These are phyloP conservation scores for Periophthalmus modestus DNA, from an alignment of 2,113 vertebrate species.

Conservation along the genomic window DNA sequence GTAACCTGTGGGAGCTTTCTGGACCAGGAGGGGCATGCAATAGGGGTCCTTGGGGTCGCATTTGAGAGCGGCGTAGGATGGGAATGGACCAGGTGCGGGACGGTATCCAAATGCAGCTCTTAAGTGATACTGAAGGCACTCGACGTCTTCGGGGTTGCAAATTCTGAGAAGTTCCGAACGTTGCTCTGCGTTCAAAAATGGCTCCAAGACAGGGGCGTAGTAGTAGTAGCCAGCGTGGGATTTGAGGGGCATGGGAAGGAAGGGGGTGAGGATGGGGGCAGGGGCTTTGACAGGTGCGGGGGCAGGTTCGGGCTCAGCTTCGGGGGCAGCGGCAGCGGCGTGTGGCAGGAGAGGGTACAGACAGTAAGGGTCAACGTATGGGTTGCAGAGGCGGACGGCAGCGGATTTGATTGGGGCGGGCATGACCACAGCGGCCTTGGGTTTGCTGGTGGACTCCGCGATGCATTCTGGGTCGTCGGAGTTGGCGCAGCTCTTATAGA, in stretches of 20 bases:
- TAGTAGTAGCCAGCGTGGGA: slow-evolving; percentile 64
- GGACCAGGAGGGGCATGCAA: slow-evolving; percentile 66
- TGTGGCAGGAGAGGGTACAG: slow-evolving; percentile 51
- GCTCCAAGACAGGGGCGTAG: slow-evolving; percentile 69
- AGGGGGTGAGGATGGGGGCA: slow-evolving; percentile 62
- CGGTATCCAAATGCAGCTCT: slow-evolving; percentile 77
- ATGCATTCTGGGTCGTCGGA: slow-evolving; percentile 81
- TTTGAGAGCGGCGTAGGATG: slow-evolving; percentile 71
- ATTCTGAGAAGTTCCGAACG: slow-evolving; percentile 76
- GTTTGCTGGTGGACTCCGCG: slow-evolving; percentile 77
- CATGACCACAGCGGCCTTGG: slow-evolving; percentile 73
- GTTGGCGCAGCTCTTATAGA: slow-evolving; percentile 78
- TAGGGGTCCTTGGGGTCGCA: slow-evolving; percentile 78
- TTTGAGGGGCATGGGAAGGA: slow-evolving; percentile 63
- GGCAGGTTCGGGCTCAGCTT: slow-evolving; percentile 40
- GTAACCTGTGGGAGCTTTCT: slow-evolving; percentile 67
- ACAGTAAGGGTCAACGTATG: slow-evolving; percentile 78
- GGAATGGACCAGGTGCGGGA: slow-evolving; percentile 58
- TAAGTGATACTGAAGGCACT: slow-evolving; percentile 82
- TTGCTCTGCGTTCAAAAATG: slow-evolving; percentile 72
- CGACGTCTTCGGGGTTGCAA: slow-evolving; percentile 74
- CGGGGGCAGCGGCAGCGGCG: slow-evolving; percentile 20
- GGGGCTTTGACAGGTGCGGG: slow-evolving; percentile 56
- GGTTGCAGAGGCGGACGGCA: slow-evolving; percentile 71
- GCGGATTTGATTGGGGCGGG: slow-evolving; percentile 67